Evolutionary conservation across 2,797 vertebrate species (phyloP), one percentile per base, ranked within the genome.

Genomic region (Typhlichthys subterraneus): DNA sequence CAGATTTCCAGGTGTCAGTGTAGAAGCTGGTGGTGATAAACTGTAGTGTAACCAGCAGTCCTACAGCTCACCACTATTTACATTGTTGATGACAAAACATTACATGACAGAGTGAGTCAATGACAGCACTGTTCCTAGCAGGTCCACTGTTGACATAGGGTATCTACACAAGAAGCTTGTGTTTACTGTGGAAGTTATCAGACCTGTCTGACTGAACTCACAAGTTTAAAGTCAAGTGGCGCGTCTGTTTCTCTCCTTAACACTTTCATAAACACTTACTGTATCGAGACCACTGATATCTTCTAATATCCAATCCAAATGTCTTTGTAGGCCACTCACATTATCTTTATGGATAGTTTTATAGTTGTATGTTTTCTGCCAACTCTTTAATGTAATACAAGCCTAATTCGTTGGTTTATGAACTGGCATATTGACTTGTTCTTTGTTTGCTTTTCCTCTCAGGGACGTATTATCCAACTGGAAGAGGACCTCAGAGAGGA

Each of bases 401-500:
- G 38, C 38, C 62, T 13, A 61, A 53, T 70, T 1, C 57, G 46
- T 1, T 12, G 14, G 14, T 45, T 45, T 31, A 8, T 62, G 49
- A 2, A 69, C 61, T 60, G 47, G 62, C 53, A 7, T 8, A 7
- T 42, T 59, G 3, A 15, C 2, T 23, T 12, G 42, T 2, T 12
- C 54, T 9, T 42, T 42, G 23, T 61, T 4, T 67, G 48, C 23
- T 38, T 84, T 47, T 79, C 57, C 1, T 61, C 74, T 61, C 79
- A 99, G 98, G 94, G 93, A 45, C 95, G 95, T 53, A 79, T 97
- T 58, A 73, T 85, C 63, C 94, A 96, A 48, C 85, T 99, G 47
- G 94, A 96, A 79, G 84, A 94, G 61, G 95, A 97, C 70, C 90
- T 99, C 23, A 90, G 89, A 45, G 98, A 99, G 70, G 98, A 99